Base-by-base conservation (phyloP, 2,888 invertebrate genomes). In the Agriopis aurantiaria region DNA sequence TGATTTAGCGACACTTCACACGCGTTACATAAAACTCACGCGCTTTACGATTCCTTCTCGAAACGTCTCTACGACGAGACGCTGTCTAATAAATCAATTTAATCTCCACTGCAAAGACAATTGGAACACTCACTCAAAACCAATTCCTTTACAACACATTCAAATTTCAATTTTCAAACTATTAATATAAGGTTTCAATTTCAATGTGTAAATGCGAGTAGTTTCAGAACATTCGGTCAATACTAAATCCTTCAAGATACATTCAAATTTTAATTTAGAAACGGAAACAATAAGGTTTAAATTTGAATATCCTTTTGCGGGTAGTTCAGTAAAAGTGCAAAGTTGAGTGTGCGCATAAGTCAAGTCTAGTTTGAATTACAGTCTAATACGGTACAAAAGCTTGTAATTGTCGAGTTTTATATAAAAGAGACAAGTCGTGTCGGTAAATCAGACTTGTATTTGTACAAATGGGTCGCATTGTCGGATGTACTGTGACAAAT, bases 81-180 rank as follows among this genome's bases (percentile, higher is more conserved):
- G 76, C 84, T 85, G 86, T 83, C 88, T 73, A 85, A 88, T 93
- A 93, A 93, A 93, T 93, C 92, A 93, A 89, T 91, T 91, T 91
- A 89, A 90, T 91, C 88, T 87, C 80, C 81, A 76, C 84, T 74
- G 81, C 84, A 84, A 89, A 92, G 92, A 92, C 92, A 92, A 92
- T 92, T 88, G 88, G 85, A 80, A 82, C 77, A 75, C 78, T 80
- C 74, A 74, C 74, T 75, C 76, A 48, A 57, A 66, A 78, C 74
- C 75, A 76, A 74, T 71, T 46, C 58, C 57, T 14, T 8, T n/a
- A 8, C 46, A 58, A 46, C 12, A 23, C 58, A 9, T n/a, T 58
- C 46, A n/a, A 58, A 46, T 58, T n/a, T 58, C 12, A 48, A 33
- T 58, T 46, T 46, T 17, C 10, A n/a, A 0, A 0, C 23, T 0